Conservation (phyloP, 2,888 invertebrate species). For the Agriotes lineatus region DNA sequence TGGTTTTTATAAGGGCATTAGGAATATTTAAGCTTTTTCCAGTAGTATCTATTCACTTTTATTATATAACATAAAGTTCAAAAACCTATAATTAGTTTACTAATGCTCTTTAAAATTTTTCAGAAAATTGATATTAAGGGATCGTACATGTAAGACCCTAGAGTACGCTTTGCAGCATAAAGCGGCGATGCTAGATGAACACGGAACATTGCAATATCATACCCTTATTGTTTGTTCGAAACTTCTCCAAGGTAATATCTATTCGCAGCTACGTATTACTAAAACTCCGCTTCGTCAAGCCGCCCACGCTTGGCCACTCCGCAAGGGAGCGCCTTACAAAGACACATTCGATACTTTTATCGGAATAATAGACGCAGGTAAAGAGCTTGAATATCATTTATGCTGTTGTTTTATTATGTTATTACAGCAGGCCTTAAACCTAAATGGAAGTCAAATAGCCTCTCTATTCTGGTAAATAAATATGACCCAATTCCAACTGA, state of each 20-base stretch:
- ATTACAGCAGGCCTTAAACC: too few relatives aligned
- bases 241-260: slow-evolving; percentile 12
- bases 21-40: too few relatives aligned
- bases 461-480: too few relatives aligned
- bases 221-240: slow-evolving; percentile 27
- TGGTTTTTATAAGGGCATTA: too few relatives aligned
- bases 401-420: background rate
- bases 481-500: too few relatives aligned
- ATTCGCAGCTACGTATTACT: slow-evolving; percentile 45
- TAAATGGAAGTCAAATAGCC: too few relatives aligned
- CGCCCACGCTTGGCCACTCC: slow-evolving; percentile 47
- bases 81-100: too few relatives aligned
- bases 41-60: too few relatives aligned
- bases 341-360: slow-evolving; percentile 44
- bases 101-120: too few relatives aligned
- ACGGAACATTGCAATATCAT: slow-evolving; percentile 44
- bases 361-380: slow-evolving; percentile 44
- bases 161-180: slow-evolving; percentile 30
- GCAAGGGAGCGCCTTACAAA: slow-evolving; percentile 47
- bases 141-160: background rate
- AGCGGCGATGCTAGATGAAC: slow-evolving; percentile 48
- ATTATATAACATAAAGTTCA: too few relatives aligned
- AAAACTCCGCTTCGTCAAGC: slow-evolving; percentile 42
- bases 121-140: too few relatives aligned
- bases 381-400: background rate